Evolutionary conservation across 2,113 vertebrate genomes (phyloP).

Genomic region (Maccullochella peelii): DNA sequence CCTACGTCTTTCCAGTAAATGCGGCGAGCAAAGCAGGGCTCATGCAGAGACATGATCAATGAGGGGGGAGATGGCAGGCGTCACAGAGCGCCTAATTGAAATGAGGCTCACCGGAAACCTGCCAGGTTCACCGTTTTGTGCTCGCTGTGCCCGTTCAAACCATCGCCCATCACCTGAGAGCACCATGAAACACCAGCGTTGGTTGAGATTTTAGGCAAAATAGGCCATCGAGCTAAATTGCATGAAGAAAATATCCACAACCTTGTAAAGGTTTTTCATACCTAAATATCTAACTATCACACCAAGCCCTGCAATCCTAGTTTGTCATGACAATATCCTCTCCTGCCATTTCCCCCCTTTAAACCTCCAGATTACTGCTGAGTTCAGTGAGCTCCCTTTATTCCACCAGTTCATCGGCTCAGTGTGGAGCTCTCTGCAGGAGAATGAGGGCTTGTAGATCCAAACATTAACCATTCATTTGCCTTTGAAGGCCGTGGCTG

Average conservation of each 20-base stretch:
- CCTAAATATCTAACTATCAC: neutral
- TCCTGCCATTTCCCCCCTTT: neutral
- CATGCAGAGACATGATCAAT: slow-evolving; percentile 52
- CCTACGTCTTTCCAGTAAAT: slow-evolving; percentile 27
- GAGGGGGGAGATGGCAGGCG: slow-evolving; percentile 23
- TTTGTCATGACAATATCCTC: slow-evolving; percentile 12
- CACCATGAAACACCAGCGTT: neutral
- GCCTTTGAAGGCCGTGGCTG: neutral
- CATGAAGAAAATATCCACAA: neutral
- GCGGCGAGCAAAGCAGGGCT: slow-evolving; percentile 10
- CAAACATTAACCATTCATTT: slow-evolving; percentile 21
- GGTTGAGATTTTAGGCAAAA: neutral
- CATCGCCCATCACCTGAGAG: neutral
- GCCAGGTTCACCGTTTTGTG: slow-evolving; percentile 3
- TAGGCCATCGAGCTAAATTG: neutral
- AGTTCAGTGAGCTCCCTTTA: slow-evolving; percentile 27
- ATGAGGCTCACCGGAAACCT: slow-evolving; percentile 20
- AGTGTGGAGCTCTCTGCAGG: slow-evolving; percentile 29
- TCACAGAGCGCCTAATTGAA: slow-evolving; percentile 44
- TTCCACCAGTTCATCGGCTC: slow-evolving; percentile 60
- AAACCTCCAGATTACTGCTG: slow-evolving; percentile 37
- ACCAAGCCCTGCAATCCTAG: neutral
- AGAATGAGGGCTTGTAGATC: slow-evolving; percentile 5
- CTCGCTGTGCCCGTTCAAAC: slow-evolving; percentile 13
- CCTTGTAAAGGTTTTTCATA: neutral